A percentile compares a stretch with the other conserved stretches of the same genome.
These are phyloP conservation scores for Erpetoichthys calabaricus DNA, from an alignment of 2,797 vertebrate species.

Conservation along the genomic window DNA sequence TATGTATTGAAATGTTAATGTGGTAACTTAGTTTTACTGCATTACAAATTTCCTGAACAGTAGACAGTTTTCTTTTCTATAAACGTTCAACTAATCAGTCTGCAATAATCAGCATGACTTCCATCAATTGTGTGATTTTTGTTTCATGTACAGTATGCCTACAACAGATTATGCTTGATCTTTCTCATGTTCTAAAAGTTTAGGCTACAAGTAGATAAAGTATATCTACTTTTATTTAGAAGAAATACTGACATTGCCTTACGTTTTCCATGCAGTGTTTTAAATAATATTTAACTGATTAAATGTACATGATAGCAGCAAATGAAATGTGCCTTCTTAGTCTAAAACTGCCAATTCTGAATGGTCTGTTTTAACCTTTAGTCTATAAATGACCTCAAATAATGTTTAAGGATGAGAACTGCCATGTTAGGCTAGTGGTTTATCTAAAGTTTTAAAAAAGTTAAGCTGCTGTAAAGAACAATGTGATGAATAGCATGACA, in stretches of 20 bases:
- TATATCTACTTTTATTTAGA: slow-evolving; percentile 1
- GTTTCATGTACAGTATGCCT: no score
- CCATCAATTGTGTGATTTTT: no score
- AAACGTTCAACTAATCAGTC: no score
- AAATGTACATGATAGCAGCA: slow-evolving; percentile 14
- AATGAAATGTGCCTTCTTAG: slow-evolving; percentile 23
- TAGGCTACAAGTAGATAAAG: slow-evolving; percentile 7
- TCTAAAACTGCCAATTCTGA: slow-evolving; percentile 17
- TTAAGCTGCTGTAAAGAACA: slow-evolving; percentile 28
- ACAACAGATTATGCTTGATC: no score
- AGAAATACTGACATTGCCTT: background rate
- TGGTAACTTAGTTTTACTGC: no score
- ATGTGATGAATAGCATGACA: slow-evolving; percentile 71
- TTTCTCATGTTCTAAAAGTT: background rate
- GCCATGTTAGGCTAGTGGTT: slow-evolving; percentile 58
- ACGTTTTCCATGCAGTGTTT: background rate
- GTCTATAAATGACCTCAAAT: slow-evolving; percentile 27
- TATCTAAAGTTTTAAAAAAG: slow-evolving; percentile 45
- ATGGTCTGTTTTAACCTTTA: slow-evolving; percentile 19
- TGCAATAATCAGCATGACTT: no score
- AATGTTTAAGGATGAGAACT: slow-evolving; percentile 46
- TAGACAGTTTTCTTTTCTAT: no score
- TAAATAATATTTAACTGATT: slow-evolving; percentile 12
- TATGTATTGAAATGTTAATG: no score
- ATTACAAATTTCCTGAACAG: no score